Evolutionary conservation across 2,888 invertebrate genomes (phyloP), one percentile per base, ranked within the genome.

Genomic region (Hemithea aestivaria): DNA sequence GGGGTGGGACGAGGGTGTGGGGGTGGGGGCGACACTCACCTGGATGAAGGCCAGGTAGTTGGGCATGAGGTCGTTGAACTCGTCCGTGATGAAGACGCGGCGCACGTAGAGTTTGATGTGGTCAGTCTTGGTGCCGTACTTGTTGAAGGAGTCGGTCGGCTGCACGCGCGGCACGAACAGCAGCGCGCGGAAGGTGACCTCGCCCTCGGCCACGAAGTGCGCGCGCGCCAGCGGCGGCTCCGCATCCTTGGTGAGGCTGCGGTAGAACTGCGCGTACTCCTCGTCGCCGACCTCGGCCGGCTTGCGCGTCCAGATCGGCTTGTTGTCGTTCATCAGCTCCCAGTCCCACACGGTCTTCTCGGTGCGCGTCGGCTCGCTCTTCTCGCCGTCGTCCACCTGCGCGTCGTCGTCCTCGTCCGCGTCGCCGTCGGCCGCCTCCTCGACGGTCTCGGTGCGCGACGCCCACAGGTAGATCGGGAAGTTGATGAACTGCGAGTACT

Each of bases 401-500:
- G 84, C 88, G 32, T 88, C 90, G 24, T 78, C 81, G 40, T 68
- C 75, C 37, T 62, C 61, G 11, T 2, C 26, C 6, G 35, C 49
- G 23, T 26, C 52, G 12, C 36, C 50, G 20, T 40, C 52, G n/a
- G 16, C 33, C n/a, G 51, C 28, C 50, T 58, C 62, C 48, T 58
- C 55, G 3, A 62, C 62, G 43, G 61, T 57, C 50, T 57, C 59
- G 41, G 59, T 57, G 87, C 85, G 89, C 59, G 90, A 89, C 39
- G 94, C 91, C 98, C 98, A 99, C 75, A 99, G 83, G 81, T 94
- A 94, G 74, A 99, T 99, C 45, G 97, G 96, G 91, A 99, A 99
- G 84, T 98, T 99, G 76, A 99, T 99, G 87, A 99, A 99, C 88
- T 99, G 99, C 3, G 98, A 98, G 87, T 99, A 99, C 82, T 99